These are phyloP conservation scores for Euplagia quadripunctaria DNA, from an alignment of 2,888 invertebrate species.

Conservation along the genomic window DNA sequence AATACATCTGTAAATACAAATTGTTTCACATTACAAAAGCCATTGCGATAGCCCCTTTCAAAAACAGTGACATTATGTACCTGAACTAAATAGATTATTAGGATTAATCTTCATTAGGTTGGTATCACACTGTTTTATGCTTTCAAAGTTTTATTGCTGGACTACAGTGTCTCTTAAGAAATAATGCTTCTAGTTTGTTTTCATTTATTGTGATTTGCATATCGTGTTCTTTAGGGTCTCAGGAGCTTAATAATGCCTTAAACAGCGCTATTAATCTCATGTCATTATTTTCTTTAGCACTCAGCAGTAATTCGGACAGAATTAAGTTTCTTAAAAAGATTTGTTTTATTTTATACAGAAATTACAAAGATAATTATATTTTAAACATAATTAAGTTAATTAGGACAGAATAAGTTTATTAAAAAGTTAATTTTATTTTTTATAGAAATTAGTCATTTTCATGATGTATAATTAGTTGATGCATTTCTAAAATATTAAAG, in stretches of 20 bases:
- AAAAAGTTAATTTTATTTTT: neutral
- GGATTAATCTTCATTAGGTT: too few species aligned
- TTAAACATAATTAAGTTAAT: too few species aligned
- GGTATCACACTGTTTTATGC: neutral
- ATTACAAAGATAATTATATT: too few species aligned
- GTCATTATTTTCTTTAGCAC: neutral
- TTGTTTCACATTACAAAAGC: neutral
- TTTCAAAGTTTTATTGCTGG: neutral
- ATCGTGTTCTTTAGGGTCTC: neutral
- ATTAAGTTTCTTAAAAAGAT: neutral
- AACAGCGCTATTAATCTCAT: neutral
- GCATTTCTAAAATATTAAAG: neutral
- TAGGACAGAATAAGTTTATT: neutral
- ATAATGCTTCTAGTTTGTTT: neutral
- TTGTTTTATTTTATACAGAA: too few species aligned
- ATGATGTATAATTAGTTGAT: constrained; percentile 16
- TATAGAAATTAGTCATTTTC: neutral
- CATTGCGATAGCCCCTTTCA: neutral
- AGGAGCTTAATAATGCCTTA: too few species aligned
- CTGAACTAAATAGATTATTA: neutral
- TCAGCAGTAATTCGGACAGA: neutral
- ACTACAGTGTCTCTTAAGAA: neutral
- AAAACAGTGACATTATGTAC: neutral
- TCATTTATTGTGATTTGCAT: neutral
- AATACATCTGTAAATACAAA: constrained; percentile 31